Conservation (phyloP, 2,113 vertebrate species). For the Pristiophorus japonicus region DNA sequence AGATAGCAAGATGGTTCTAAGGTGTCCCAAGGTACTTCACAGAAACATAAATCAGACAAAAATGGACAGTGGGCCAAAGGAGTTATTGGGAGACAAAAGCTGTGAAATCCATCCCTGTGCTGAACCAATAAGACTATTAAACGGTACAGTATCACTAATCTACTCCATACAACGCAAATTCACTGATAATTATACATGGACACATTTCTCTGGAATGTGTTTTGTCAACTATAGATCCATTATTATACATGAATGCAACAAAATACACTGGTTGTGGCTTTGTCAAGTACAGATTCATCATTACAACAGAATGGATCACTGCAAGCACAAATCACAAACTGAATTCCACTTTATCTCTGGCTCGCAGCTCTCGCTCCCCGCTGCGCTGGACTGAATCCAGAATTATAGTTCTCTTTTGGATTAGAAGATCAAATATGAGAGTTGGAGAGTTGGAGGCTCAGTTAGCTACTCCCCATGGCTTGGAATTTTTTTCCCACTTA, state of each 20-base stretch:
- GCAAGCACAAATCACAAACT: not conserved
- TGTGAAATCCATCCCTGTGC: not conserved
- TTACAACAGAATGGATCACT: not conserved
- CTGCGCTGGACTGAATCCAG: not conserved
- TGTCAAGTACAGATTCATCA: not conserved
- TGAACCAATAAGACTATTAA: not conserved
- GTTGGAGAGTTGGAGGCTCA: not conserved
- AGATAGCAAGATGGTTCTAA: no score
- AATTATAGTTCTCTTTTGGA: not conserved
- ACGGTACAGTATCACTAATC: not conserved
- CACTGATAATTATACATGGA: not conserved
- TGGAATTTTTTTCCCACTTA: not conserved
- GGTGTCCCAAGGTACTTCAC: not conserved
- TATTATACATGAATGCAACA: not conserved
- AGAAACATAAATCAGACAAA: not conserved
- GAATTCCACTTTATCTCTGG: not conserved
- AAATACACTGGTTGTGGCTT: not conserved
- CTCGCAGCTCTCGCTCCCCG: not conserved
- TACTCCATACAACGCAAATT: not conserved
- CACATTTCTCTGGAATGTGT: not conserved
- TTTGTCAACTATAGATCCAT: not conserved
- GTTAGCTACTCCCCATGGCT: not conserved
- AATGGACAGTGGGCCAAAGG: no score
- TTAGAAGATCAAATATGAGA: not conserved
- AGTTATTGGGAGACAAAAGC: not conserved